These are phyloP conservation scores for Lysiphlebus fabarum DNA, from an alignment of 1,140 invertebrate genomes.

Conservation along the genomic window DNA sequence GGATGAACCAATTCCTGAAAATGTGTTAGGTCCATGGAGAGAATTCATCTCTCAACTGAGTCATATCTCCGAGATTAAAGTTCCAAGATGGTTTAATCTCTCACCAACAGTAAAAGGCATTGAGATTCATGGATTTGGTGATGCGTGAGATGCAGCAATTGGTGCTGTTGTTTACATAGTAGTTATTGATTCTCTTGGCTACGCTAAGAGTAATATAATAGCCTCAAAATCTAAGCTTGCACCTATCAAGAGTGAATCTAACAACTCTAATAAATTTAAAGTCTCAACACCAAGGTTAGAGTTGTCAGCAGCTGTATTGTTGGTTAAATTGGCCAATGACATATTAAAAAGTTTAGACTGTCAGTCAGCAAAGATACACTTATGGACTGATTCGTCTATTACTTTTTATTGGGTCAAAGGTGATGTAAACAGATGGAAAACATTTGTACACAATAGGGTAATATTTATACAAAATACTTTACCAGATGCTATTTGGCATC, in stretches of 20 bases:
- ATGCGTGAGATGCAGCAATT: constrained; percentile 30
- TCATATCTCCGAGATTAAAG: too few relatives aligned
- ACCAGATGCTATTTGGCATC: constrained; percentile 1
- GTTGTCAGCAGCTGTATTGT: constrained; percentile 9
- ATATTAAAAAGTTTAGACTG: not conserved
- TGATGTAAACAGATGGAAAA: constrained; percentile 3
- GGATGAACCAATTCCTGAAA: too few relatives aligned
- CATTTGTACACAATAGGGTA: constrained; percentile 3
- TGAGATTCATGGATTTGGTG: constrained; percentile 33
- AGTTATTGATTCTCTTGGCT: too few relatives aligned
- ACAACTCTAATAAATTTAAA: too few relatives aligned
- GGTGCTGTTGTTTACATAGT: constrained; percentile 30
- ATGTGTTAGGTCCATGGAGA: too few relatives aligned
- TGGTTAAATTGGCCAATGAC: constrained; percentile 8
- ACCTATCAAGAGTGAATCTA: too few relatives aligned
- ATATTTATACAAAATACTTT: not conserved
- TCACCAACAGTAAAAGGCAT: too few relatives aligned
- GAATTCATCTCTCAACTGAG: too few relatives aligned
- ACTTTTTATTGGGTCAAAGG: not conserved
- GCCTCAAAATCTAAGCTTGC: constrained; percentile 19
- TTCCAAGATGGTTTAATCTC: too few relatives aligned
- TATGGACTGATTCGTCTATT: constrained; percentile 12
- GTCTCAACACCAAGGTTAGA: constrained; percentile 16
- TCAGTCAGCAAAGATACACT: not conserved
- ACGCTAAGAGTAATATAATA: too few relatives aligned